Base-by-base conservation (phyloP, 2,113 vertebrate species). In the Sciurus niger region DNA sequence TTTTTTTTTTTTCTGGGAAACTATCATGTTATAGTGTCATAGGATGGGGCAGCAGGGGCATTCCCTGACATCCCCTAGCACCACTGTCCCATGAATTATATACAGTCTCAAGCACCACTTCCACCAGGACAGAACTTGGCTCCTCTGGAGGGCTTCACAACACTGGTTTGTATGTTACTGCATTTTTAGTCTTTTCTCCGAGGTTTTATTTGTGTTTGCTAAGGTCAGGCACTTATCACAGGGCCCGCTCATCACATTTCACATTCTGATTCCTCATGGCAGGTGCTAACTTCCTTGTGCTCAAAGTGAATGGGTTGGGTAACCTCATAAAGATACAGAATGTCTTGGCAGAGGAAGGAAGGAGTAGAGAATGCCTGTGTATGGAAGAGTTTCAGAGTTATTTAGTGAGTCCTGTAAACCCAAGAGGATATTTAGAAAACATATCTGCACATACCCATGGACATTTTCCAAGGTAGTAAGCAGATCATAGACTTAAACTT, bases 281-380 rank as follows among this genome's bases (percentile, higher is more conserved):
- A 98, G 97, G 97, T 98, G 98, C 94, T 96, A 98, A 98, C 96
- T 98, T 97, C 96, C 90, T 97, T 97, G 96, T 34, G 4, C 96
- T 97, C 92, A 95, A 90, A 94, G 68, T 98, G 98, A 98, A 98
- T 98, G 97, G 95, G 93, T 97, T 97, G 95, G 95, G 93, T 97
- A 96, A 97, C 95, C 96, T 97, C 97, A 95, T 96, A 98, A 97
- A 98, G 96, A 98, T 90, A 97, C 97, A 97, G 97, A 98, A 97
- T 97, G 95, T 97, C 96, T 98, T 98, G 96, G 93, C 96, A 40
- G 79, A 78, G 90, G 72, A 68, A 85, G 84, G 93, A 86, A 93
- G 48, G 30, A 90, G 94, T 83, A 20, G 90, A 90, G 51, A 94
- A 95, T 93, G 95, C 84, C 58, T 68, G 87, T 92, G 48, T 86